Conservation (phyloP, 2,888 invertebrate species). For the Cephus spinipes region DNA sequence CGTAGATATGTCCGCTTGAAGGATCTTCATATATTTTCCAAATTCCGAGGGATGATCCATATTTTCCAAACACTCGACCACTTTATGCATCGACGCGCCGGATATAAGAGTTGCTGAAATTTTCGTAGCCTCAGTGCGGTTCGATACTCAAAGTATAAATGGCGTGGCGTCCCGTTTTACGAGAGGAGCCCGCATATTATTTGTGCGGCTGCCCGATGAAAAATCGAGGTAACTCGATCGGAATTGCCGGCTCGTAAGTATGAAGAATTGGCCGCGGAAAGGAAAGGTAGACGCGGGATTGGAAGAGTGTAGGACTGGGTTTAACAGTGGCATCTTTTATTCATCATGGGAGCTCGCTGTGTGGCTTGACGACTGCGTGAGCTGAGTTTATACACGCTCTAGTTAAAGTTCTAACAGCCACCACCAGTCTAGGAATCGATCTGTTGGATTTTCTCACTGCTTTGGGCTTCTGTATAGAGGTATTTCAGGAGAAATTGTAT, state of each 20-base stretch:
- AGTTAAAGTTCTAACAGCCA: constrained; percentile 57
- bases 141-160: background rate
- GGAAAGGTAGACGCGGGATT: constrained; percentile 35
- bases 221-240: constrained; percentile 23
- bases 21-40: background rate
- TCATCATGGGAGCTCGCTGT: constrained; percentile 52
- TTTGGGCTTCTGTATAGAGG: background rate
- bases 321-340: constrained; percentile 60
- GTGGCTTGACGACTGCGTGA: constrained; percentile 58
- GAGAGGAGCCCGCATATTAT: background rate
- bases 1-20: background rate
- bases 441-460: constrained; percentile 40
- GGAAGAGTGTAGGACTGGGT: constrained; percentile 43
- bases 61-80: background rate
- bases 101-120: background rate
- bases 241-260: constrained; percentile 32
- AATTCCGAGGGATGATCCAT: background rate
- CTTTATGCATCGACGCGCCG: background rate
- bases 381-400: constrained; percentile 56
- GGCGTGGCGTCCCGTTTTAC: background rate
- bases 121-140: background rate
- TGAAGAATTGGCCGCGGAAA: constrained; percentile 34
- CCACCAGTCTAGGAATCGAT: constrained; percentile 53
- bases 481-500: background rate
- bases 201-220: constrained; percentile 4